Percentiles rank a stretch among this genome's conserved stretches.
These are phyloP conservation scores for Trissolcus brochymenae DNA, from an alignment of 2,888 invertebrate genomes.

Conservation along the genomic window DNA sequence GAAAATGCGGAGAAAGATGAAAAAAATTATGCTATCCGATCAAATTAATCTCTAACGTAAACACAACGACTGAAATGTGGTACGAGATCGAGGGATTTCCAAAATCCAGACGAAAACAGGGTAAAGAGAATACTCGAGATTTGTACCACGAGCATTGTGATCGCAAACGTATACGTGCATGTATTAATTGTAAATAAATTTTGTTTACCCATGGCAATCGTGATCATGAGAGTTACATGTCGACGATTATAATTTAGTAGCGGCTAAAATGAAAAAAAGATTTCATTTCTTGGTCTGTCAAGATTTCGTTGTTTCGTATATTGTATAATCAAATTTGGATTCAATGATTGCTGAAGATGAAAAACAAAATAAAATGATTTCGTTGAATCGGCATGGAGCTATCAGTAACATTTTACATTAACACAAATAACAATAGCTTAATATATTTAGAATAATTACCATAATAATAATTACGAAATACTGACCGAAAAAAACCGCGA, in stretches of 20 bases:
- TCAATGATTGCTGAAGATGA: constrained; percentile 1
- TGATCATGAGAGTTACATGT: constrained; percentile 44
- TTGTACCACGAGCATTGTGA: constrained; percentile 71
- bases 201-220: constrained; percentile 54
- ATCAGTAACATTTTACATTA: constrained; percentile 11
- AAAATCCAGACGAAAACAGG: constrained; percentile 64
- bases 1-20: constrained; percentile 5
- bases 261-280: background rate
- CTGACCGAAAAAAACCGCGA: constrained; percentile 23
- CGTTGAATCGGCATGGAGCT: constrained; percentile 33
- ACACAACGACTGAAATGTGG: constrained; percentile 62
- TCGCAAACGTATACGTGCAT: constrained; percentile 75
- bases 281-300: background rate
- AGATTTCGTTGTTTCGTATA: background rate
- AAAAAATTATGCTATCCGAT: constrained; percentile 28
- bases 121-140: constrained; percentile 63
- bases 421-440: constrained; percentile 41
- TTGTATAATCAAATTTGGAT: background rate
- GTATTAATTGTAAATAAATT: constrained; percentile 75
- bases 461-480: constrained; percentile 32
- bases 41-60: constrained; percentile 55
- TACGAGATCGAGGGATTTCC: constrained; percentile 64
- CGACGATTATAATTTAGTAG: constrained; percentile 15
- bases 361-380: background rate
- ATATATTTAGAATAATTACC: constrained; percentile 34